A percentile compares a stretch with the other conserved stretches of the same genome.
Conservation (phyloP, 2,113 vertebrate genomes). For the Noctilio leporinus region DNA sequence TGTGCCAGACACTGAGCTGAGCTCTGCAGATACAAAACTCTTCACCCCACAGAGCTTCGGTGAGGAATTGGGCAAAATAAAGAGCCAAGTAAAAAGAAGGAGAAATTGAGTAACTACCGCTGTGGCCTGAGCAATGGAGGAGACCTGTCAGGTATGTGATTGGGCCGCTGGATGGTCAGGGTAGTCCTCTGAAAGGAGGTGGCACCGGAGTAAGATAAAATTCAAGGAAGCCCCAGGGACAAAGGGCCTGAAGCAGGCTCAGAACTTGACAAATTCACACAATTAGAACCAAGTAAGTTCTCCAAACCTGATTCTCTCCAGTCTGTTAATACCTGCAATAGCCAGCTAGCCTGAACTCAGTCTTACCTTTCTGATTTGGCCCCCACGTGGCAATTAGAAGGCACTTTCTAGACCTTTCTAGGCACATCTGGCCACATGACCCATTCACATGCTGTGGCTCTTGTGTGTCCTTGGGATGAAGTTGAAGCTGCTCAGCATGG, state of each 20-base stretch:
- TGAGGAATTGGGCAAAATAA: neutral
- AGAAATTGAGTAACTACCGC: neutral
- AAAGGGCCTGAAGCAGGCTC: neutral
- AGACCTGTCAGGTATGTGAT: neutral
- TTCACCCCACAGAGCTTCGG: neutral
- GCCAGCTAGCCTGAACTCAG: neutral
- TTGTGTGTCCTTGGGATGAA: neutral
- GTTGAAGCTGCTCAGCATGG: neutral
- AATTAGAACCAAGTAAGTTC: neutral
- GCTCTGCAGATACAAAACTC: neutral
- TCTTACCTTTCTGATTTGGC: neutral
- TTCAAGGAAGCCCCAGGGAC: neutral
- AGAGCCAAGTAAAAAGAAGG: neutral
- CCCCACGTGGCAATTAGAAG: neutral
- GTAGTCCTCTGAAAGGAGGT: neutral
- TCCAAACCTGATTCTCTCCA: neutral
- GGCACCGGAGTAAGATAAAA: neutral
- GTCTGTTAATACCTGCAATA: neutral
- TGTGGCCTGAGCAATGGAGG: neutral
- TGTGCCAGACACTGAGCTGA: too few relatives aligned
- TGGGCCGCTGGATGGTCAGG: neutral
- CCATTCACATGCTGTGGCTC: neutral
- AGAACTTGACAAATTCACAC: neutral
- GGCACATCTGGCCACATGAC: neutral
- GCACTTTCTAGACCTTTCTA: neutral